phyloP scores from a whole-genome alignment of 2,113 vertebrate genomes.

The Dipodomys stephensi region DNA sequence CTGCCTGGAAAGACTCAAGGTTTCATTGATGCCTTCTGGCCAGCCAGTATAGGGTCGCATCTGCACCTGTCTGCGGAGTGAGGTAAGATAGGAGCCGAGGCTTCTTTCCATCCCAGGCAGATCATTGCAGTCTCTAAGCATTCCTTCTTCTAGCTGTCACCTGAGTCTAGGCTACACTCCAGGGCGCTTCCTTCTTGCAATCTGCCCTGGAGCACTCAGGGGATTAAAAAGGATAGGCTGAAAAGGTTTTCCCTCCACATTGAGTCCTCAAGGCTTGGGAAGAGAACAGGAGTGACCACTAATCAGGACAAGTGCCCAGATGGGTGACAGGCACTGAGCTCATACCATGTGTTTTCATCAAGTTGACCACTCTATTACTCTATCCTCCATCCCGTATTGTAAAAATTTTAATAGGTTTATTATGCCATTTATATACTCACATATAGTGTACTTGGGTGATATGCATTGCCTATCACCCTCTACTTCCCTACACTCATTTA shows the following conservation, averaged over 20 bases:
- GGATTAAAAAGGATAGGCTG: background rate
- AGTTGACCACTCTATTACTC: too few species aligned
- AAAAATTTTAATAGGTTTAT: too few species aligned
- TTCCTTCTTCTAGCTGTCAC: background rate
- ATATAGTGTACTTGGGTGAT: too few species aligned
- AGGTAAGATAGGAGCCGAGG: too few species aligned
- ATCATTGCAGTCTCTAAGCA: background rate
- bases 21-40: background rate
- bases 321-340: too few species aligned
- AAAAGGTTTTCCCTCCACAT: background rate
- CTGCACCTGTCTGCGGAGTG: background rate
- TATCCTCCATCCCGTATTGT: too few species aligned
- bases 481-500: too few species aligned
- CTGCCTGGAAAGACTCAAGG: background rate
- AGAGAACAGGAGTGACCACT: background rate
- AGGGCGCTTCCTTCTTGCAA: background rate
- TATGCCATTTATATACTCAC: too few species aligned
- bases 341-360: too few species aligned
- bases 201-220: background rate
- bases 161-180: background rate
- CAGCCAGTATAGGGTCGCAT: background rate
- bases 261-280: background rate
- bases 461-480: too few species aligned
- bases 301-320: too few species aligned
- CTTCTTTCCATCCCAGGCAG: background rate